Evolutionary conservation across 1,140 invertebrate genomes (phyloP).

Genomic region (Drosophila baimaii): DNA sequence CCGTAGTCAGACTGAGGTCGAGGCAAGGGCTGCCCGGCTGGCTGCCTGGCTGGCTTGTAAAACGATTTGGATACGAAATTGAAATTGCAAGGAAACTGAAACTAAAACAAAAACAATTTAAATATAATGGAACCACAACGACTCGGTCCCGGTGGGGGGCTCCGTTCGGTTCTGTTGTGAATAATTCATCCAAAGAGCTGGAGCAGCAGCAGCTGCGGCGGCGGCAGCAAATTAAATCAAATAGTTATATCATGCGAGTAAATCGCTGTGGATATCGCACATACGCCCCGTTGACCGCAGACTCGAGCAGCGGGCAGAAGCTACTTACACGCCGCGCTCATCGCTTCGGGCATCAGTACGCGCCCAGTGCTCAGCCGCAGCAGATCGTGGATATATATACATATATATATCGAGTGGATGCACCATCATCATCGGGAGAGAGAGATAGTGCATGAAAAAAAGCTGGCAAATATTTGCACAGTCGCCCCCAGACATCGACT

Average conservation of each 20-base stretch:
- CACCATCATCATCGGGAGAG: constrained; percentile 3
- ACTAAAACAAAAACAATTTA: constrained; percentile 77
- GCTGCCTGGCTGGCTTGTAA: constrained; percentile 37
- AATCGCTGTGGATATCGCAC: constrained; percentile 79
- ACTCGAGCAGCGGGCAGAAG: constrained; percentile 19
- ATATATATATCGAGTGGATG: constrained; percentile 11
- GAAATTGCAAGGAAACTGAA: constrained; percentile 70
- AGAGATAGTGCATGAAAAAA: constrained; percentile 34
- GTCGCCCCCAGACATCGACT: constrained; percentile 12
- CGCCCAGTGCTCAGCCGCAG: constrained; percentile 69
- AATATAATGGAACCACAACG: constrained; percentile 71
- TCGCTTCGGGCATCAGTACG: constrained; percentile 66
- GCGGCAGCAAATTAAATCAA: constrained; percentile 75
- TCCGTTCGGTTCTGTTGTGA: constrained; percentile 46
- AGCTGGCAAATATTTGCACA: constrained; percentile 60
- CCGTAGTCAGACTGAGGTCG: constrained; percentile 39
- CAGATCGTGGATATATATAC: constrained; percentile 63
- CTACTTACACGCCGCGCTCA: constrained; percentile 72
- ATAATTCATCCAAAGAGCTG: constrained; percentile 59
- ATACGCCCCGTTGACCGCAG: constrained; percentile 73
- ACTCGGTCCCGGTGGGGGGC: constrained; percentile 30
- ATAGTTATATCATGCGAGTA: constrained; percentile 83
- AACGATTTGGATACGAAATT: constrained; percentile 66
- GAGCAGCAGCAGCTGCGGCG: constrained; percentile 9
- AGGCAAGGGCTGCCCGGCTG: constrained; percentile 21